Evolutionary conservation across 2,888 invertebrate genomes (phyloP).

Genomic region (Endotricha flammealis): DNA sequence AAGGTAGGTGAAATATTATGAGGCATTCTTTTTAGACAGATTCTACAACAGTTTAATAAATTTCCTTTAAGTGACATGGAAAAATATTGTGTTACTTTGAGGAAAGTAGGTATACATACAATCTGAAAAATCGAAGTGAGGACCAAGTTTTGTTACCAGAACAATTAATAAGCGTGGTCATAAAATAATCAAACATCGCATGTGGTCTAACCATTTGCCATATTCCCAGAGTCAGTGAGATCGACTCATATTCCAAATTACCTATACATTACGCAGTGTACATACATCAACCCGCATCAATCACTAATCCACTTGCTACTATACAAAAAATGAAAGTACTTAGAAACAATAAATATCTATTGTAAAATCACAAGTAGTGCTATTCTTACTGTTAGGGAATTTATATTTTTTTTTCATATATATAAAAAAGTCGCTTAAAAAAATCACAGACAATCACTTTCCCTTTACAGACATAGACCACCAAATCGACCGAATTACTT

Average conservation of each 20-base stretch:
- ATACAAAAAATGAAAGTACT: constrained; percentile 69
- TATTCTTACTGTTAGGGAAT: constrained; percentile 78
- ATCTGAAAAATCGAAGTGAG: too few relatives aligned
- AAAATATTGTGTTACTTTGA: too few relatives aligned
- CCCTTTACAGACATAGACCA: constrained; percentile 76
- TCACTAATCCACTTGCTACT: constrained; percentile 47
- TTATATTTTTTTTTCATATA: constrained; percentile 71
- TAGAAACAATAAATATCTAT: constrained; percentile 72
- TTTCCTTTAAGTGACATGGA: too few relatives aligned
- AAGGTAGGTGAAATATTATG: too few relatives aligned
- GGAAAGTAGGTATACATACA: too few relatives aligned
- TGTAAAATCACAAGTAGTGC: constrained; percentile 79
- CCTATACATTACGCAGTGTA: constrained; percentile 37
- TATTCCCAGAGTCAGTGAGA: constrained; percentile 36
- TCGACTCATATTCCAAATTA: constrained; percentile 36
- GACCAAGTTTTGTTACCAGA: too few relatives aligned
- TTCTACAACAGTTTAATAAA: too few relatives aligned
- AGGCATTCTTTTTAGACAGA: too few relatives aligned
- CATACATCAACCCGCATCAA: constrained; percentile 69
- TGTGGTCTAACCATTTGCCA: constrained; percentile 67
- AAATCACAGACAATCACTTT: constrained; percentile 80
- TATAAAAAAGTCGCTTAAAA: constrained; percentile 80
- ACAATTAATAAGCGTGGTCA: constrained; percentile 43
- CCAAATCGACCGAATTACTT: constrained; percentile 64
- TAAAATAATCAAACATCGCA: constrained; percentile 45